Evolutionary conservation across 2,888 invertebrate species (phyloP), one percentile per base, ranked within the genome.

Genomic region (Tetranychus truncatus): DNA sequence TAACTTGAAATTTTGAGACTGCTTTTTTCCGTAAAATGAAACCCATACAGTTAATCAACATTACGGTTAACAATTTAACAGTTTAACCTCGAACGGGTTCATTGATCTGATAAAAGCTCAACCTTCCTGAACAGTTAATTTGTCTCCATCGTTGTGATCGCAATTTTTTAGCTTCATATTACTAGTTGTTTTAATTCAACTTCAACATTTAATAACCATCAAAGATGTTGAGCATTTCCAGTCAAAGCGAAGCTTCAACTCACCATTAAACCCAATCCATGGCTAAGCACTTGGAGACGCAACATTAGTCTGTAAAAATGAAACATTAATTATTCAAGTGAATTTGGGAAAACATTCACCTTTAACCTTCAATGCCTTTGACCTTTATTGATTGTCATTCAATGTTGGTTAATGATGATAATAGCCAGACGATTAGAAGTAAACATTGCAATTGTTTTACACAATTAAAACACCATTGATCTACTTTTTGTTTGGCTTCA

Each of bases 361-460:
- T 55, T 55, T 55, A 55, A 55, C 55, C 55, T 55, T 55, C 55
- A 55, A 55, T 55, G 55, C 55, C 55, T 55, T 55, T 55, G 55
- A 55, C 55, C 55, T 55, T 55, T 55, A 3, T 55, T 55, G 55
- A 55, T 55, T 55, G 55, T 55, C 15, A 55, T 15, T 55, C 15
- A 55, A 15, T 55, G 15, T 15, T 34, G 34, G 55, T 15, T 55
- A 55, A 55, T 55, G 6, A 55, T 55, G 11, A 55, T 55, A 55
- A 55, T 15, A 55, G 15, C 15, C 15, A 15, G 55, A 55, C 15
- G 55, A 55, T 55, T 55, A 55, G 55, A 55, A 15, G 15, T 9
- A 55, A 15, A 55, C 55, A 55, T 55, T 55, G 55, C 55, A 55
- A 55, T 55, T 55, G 55, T 55, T 55, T 55, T 55, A 15, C 55